phyloP scores from a whole-genome alignment of 1,140 invertebrate genomes.

The Tetramorium parvispinum region DNA sequence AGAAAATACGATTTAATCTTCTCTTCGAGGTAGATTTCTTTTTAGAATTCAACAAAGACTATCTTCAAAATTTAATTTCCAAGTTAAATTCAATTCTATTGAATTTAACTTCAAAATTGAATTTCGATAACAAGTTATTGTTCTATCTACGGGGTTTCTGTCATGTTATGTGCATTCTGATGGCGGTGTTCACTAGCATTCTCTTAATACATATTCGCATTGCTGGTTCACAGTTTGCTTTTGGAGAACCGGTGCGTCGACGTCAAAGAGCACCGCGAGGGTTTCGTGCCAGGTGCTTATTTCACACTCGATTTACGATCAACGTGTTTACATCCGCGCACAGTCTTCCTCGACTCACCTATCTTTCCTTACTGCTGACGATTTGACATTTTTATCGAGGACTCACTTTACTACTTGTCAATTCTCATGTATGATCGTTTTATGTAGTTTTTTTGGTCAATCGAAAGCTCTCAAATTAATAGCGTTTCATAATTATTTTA shows the following conservation, averaged over 20 bases:
- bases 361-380: not conserved
- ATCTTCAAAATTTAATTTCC: not conserved
- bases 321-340: not conserved
- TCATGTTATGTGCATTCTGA: not conserved
- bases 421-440: conserved; percentile 31
- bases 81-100: not conserved
- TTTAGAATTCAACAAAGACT: not conserved
- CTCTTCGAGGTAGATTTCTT: not conserved
- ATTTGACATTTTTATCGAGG: not conserved
- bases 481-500: conserved; percentile 40
- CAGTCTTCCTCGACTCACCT: conserved; percentile 9
- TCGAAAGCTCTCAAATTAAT: not conserved
- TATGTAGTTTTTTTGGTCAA: conserved; percentile 19
- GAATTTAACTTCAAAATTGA: too few species aligned
- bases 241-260: not conserved
- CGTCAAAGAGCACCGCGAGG: conserved; percentile 2
- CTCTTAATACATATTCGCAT: not conserved
- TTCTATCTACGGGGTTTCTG: not conserved
- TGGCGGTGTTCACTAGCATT: not conserved
- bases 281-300: conserved; percentile 28
- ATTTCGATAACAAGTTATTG: not conserved
- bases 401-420: not conserved
- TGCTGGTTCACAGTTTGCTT: not conserved
- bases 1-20: not conserved
- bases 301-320: conserved; percentile 39